Conservation (phyloP, 2,888 invertebrate species). For the Antheraea yamamai region DNA sequence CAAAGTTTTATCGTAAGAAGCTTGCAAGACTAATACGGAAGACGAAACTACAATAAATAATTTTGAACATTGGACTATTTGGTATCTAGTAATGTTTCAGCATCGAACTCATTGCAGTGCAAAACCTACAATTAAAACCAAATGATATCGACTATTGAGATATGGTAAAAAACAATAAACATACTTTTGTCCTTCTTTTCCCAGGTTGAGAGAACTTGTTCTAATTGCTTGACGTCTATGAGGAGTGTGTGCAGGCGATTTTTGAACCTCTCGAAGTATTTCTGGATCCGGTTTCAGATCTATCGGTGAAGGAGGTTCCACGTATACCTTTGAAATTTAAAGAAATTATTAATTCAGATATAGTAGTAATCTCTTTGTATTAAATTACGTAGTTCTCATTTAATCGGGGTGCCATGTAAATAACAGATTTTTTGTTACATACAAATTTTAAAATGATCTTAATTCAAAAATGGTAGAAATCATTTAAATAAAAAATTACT, state of each 20-base stretch:
- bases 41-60: neutral
- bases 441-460: neutral
- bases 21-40: neutral
- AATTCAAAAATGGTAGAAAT: neutral
- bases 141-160: neutral
- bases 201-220: constrained; percentile 88
- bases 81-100: neutral
- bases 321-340: constrained; percentile 61
- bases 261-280: constrained; percentile 71
- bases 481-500: constrained; percentile 36
- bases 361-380: neutral
- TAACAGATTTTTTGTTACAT: neutral
- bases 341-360: neutral
- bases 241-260: constrained; percentile 72
- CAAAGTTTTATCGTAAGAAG: no score
- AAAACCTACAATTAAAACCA: neutral
- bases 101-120: neutral
- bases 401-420: neutral
- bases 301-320: constrained; percentile 80
- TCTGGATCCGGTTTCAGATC: constrained; percentile 72
- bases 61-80: neutral
- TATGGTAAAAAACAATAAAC: constrained; percentile 30
- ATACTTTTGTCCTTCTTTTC: constrained; percentile 85
- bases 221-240: constrained; percentile 79
- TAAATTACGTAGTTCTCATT: neutral